phyloP scores from a whole-genome alignment of 2,113 vertebrate species.

The Syrmaticus mikado region DNA sequence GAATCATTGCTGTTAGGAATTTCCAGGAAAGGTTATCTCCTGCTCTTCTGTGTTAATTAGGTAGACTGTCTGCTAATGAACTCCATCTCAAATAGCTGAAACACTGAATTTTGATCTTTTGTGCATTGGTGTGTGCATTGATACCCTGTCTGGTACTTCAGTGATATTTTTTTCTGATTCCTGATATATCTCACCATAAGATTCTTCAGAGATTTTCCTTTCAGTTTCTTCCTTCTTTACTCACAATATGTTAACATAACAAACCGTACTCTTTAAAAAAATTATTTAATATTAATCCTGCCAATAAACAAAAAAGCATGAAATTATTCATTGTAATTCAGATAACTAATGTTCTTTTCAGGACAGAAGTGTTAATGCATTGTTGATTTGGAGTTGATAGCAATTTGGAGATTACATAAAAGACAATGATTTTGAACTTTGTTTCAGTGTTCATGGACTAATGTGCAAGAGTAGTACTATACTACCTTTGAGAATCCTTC shows the following conservation, averaged over 20 bases:
- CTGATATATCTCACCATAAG: not conserved
- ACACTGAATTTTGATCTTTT: slow-evolving; percentile 12
- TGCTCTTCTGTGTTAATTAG: slow-evolving; percentile 43
- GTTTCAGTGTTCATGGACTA: not conserved
- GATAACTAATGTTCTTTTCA: not conserved
- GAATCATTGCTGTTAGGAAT: not conserved
- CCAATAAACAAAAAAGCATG: not conserved
- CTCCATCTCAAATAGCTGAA: not conserved
- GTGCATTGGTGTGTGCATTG: not conserved
- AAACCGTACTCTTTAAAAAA: no score
- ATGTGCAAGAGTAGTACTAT: fast-evolving
- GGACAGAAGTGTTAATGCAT: not conserved
- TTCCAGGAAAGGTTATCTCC: not conserved
- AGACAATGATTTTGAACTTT: not conserved
- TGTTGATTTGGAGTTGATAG: not conserved
- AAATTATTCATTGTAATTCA: not conserved
- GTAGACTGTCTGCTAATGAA: slow-evolving; percentile 13
- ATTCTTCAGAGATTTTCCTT: not conserved
- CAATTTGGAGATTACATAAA: not conserved
- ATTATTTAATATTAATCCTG: not conserved
- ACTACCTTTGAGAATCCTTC: not conserved
- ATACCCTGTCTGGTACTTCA: not conserved
- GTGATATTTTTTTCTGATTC: not conserved
- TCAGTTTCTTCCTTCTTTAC: not conserved
- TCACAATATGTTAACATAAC: not conserved